These are phyloP conservation scores for Schizothorax lantsangensis DNA, from an alignment of 2,797 vertebrate species.

Conservation along the genomic window DNA sequence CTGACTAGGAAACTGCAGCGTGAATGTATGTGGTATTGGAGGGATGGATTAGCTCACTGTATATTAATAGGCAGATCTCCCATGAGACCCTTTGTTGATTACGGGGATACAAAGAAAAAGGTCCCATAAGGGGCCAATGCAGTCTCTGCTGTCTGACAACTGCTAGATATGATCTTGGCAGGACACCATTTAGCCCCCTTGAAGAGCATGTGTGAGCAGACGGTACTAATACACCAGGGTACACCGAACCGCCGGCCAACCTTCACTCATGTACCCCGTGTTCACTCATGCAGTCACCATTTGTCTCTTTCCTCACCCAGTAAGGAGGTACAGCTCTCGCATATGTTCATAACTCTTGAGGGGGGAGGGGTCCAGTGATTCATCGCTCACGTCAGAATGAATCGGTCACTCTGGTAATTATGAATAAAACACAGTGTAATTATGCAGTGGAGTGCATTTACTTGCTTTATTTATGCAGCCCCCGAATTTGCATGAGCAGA, in stretches of 20 bases:
- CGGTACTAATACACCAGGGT: slow-evolving; percentile 37
- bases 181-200: slow-evolving; percentile 55
- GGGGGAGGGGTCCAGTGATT: slow-evolving; percentile 48
- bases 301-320: slow-evolving; percentile 43
- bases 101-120: slow-evolving; percentile 54
- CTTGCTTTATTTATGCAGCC: slow-evolving; percentile 52
- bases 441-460: slow-evolving; percentile 57
- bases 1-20: background rate
- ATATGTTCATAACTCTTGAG: slow-evolving; percentile 32
- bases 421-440: slow-evolving; percentile 62
- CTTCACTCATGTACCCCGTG: slow-evolving; percentile 37
- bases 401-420: slow-evolving; percentile 62
- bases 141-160: slow-evolving; percentile 48
- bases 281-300: slow-evolving; percentile 42
- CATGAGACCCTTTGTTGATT: slow-evolving; percentile 48
- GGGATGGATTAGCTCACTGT: slow-evolving; percentile 41
- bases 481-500: slow-evolving; percentile 34
- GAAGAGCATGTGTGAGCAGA: slow-evolving; percentile 49
- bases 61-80: slow-evolving; percentile 45
- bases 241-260: slow-evolving; percentile 42
- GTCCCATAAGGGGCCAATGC: slow-evolving; percentile 28
- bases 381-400: slow-evolving; percentile 57
- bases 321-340: slow-evolving; percentile 35
- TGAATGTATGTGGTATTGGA: slow-evolving; percentile 32
- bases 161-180: slow-evolving; percentile 46